Conservation (phyloP, 2,888 invertebrate genomes). For the Melieria omissa region DNA sequence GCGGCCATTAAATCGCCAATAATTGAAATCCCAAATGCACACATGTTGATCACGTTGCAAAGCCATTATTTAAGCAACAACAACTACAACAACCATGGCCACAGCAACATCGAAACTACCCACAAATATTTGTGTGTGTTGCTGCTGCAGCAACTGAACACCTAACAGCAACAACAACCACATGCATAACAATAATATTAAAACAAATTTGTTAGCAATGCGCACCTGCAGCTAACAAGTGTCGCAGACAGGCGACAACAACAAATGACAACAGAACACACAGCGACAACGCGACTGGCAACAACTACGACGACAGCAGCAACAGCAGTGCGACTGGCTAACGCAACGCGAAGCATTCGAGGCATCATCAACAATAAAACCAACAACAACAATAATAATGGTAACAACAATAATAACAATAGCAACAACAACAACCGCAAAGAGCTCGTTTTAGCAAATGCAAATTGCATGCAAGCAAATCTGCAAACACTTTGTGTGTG, state of each 20-base stretch:
- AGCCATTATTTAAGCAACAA: slow-evolving; percentile 46
- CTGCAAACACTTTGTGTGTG: too few species aligned
- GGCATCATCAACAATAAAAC: not conserved
- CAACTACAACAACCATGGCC: slow-evolving; percentile 22
- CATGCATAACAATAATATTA: slow-evolving; percentile 29
- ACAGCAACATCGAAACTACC: slow-evolving; percentile 7
- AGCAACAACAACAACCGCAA: slow-evolving; percentile 11
- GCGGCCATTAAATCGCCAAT: slow-evolving; percentile 61
- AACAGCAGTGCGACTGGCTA: not conserved
- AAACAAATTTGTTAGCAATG: slow-evolving; percentile 32
- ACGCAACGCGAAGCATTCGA: not conserved
- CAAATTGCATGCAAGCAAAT: slow-evolving; percentile 30
- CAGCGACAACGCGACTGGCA: not conserved
- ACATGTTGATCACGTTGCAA: slow-evolving; percentile 49
- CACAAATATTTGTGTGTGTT: slow-evolving; percentile 1
- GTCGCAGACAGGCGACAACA: not conserved
- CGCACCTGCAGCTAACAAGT: slow-evolving; percentile 22
- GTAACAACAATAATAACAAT: slow-evolving; percentile 46
- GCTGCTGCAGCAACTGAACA: slow-evolving; percentile 10
- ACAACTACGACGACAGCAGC: not conserved
- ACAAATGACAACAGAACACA: not conserved
- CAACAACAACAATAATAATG: slow-evolving; percentile 43
- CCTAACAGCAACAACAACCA: slow-evolving; percentile 22
- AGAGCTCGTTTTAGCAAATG: slow-evolving; percentile 25
- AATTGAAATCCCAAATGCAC: slow-evolving; percentile 63